Percentiles rank a stretch among this genome's conserved stretches.
phyloP scores from a whole-genome alignment of 2,888 invertebrate genomes.

The Yponomeuta malinellus region DNA sequence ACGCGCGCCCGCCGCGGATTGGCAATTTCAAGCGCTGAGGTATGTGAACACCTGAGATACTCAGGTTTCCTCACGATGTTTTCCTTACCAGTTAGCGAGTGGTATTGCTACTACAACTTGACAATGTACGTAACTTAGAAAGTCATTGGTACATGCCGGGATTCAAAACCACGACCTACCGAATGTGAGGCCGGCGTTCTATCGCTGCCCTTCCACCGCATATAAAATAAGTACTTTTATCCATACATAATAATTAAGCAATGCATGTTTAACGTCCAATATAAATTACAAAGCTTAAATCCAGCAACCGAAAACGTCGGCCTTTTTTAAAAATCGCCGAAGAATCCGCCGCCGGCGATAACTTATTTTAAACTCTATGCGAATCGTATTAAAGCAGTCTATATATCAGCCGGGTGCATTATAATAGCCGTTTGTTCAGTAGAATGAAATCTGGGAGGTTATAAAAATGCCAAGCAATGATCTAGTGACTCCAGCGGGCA shows the following conservation, averaged over 20 bases:
- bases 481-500: not conserved
- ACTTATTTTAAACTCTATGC: conserved; percentile 3
- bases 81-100: too few species aligned
- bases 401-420: conserved; percentile 1
- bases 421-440: conserved; percentile 15
- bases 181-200: too few species aligned
- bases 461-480: conserved; percentile 16
- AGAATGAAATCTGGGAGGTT: conserved; percentile 14
- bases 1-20: too few species aligned
- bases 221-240: not conserved
- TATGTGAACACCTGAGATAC: too few species aligned
- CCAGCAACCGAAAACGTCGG: not conserved
- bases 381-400: not conserved
- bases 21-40: too few species aligned
- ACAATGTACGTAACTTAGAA: too few species aligned
- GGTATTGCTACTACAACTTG: too few species aligned
- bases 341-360: not conserved
- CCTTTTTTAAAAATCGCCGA: not conserved
- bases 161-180: too few species aligned
- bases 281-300: not conserved
- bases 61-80: too few species aligned
- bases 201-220: too few species aligned
- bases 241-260: not conserved
- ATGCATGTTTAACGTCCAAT: not conserved
- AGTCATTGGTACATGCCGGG: too few species aligned